phyloP scores from a whole-genome alignment of 2,888 invertebrate genomes.

The Drosophila recens region DNA sequence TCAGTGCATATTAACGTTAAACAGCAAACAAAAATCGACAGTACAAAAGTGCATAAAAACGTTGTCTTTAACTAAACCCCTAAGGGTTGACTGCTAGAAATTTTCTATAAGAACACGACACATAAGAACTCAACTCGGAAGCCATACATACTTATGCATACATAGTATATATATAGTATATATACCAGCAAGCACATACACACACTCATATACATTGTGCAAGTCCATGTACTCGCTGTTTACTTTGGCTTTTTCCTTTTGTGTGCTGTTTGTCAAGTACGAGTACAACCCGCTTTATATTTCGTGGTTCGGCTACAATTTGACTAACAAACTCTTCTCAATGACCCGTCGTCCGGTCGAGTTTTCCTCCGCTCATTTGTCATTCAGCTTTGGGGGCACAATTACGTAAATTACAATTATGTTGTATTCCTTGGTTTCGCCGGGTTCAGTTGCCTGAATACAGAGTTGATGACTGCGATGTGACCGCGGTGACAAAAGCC shows the following conservation, averaged over 20 bases:
- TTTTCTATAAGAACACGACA: background rate
- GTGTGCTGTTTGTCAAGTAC: conserved; percentile 62
- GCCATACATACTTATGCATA: conserved; percentile 40
- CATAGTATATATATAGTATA: conserved; percentile 25
- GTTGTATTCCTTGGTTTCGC: conserved; percentile 61
- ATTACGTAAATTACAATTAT: conserved; percentile 75
- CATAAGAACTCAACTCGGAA: conserved; percentile 11
- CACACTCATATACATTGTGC: conserved; percentile 7
- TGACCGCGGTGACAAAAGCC: conserved; percentile 54
- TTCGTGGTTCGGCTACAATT: conserved; percentile 33
- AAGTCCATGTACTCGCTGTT: conserved; percentile 33
- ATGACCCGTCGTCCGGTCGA: conserved; percentile 48
- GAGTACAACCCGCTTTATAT: conserved; percentile 34
- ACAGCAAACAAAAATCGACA: background rate
- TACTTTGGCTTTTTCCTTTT: conserved; percentile 60
- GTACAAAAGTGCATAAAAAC: conserved; percentile 4
- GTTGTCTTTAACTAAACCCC: conserved; percentile 17
- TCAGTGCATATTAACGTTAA: conserved; percentile 4
- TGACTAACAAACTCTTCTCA: conserved; percentile 58
- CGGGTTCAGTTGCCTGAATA: conserved; percentile 20
- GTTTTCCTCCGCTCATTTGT: conserved; percentile 57
- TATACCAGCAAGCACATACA: conserved; percentile 2
- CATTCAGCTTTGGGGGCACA: conserved; percentile 70
- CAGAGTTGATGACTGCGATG: conserved; percentile 54
- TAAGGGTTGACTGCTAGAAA: conserved; percentile 8